A percentile compares a stretch with the other conserved stretches of the same genome.
Conservation (phyloP, 1,140 invertebrate genomes). For the Melipona quadrifasciata region DNA sequence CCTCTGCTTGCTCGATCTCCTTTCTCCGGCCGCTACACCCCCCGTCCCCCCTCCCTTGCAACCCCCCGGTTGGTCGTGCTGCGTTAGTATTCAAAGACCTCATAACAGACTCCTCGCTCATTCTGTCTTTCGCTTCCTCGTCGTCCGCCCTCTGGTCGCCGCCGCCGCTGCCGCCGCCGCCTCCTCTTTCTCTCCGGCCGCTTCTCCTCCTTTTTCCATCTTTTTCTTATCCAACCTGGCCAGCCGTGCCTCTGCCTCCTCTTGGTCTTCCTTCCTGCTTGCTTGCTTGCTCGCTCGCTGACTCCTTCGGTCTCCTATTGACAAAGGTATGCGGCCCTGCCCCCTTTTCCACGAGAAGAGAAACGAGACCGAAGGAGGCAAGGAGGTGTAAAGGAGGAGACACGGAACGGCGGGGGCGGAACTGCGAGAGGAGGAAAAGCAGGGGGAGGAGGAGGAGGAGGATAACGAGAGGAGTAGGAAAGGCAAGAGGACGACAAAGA, state of each 20-base stretch:
- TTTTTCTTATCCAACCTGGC: constrained; percentile 46
- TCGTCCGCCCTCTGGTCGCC: neutral
- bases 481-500: constrained; percentile 65
- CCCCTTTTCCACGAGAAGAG: constrained; percentile 55
- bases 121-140: constrained; percentile 51
- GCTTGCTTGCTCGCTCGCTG: neutral
- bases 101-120: constrained; percentile 66
- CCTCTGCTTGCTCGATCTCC: constrained; percentile 22
- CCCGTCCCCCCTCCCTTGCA: neutral
- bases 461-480: constrained; percentile 66
- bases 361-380: constrained; percentile 52
- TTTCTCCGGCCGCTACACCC: neutral
- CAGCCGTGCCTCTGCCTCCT: constrained; percentile 24
- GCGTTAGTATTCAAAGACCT: constrained; percentile 70
- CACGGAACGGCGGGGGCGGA: neutral
- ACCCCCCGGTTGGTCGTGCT: constrained; percentile 1
- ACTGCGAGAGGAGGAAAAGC: constrained; percentile 43
- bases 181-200: constrained; percentile 8
- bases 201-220: constrained; percentile 21
- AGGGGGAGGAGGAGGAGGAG: constrained; percentile 58
- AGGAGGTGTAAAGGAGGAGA: constrained; percentile 57
- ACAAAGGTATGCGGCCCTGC: constrained; percentile 61
- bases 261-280: constrained; percentile 29
- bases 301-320: constrained; percentile 52
- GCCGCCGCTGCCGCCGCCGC: neutral